These are phyloP conservation scores for Ptyas mucosa DNA, from an alignment of 2,113 vertebrate species.

Conservation along the genomic window DNA sequence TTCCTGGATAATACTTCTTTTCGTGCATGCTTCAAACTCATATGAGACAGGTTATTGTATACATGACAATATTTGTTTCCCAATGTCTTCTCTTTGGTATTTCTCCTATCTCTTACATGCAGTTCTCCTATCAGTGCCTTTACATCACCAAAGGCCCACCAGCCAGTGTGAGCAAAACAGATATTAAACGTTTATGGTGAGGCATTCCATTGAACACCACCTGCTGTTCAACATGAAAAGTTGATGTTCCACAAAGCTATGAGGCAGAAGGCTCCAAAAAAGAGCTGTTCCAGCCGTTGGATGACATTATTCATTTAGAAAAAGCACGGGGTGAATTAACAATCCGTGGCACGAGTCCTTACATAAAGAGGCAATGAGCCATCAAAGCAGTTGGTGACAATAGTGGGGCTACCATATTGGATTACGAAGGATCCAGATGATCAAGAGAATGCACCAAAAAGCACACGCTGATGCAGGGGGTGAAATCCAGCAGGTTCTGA, in stretches of 20 bases:
- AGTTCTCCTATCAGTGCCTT: slow-evolving; percentile 44
- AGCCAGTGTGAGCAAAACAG: slow-evolving; percentile 26
- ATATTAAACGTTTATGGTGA: slow-evolving; percentile 49
- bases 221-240: slow-evolving; percentile 57
- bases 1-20: not conserved
- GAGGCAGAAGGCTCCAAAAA: slow-evolving; percentile 39
- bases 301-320: slow-evolving; percentile 44
- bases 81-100: slow-evolving; percentile 16
- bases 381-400: not conserved
- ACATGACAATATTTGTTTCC: slow-evolving; percentile 17
- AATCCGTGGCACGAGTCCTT: slow-evolving; percentile 48
- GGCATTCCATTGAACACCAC: slow-evolving; percentile 55
- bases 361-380: slow-evolving; percentile 24
- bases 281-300: slow-evolving; percentile 31
- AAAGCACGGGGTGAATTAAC: slow-evolving; percentile 41
- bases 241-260: slow-evolving; percentile 58
- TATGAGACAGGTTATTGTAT: not conserved
- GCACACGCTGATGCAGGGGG: not conserved
- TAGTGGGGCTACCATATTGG: not conserved
- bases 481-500: too few relatives aligned
- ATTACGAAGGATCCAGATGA: not conserved
- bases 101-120: slow-evolving; percentile 41
- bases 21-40: not conserved
- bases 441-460: not conserved
- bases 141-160: slow-evolving; percentile 8